A percentile compares a stretch with the other conserved stretches of the same genome.
Conservation (phyloP, 37 sponge, comb jelly and placozoan genomes). For the Agelas oroides region DNA sequence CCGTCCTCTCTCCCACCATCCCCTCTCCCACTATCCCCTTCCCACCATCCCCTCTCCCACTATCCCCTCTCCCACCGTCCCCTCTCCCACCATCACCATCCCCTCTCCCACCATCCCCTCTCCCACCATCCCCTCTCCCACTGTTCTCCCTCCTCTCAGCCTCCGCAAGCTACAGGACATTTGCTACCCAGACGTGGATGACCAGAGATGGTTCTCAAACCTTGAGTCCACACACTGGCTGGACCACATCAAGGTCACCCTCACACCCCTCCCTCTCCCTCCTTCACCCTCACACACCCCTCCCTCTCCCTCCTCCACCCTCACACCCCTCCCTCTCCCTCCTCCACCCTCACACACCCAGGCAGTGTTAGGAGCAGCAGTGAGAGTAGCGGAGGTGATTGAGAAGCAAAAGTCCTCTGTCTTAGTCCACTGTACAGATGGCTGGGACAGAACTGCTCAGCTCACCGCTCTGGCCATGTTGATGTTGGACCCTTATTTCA, state of each 20-base stretch:
- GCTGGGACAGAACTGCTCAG: conserved; percentile 98
- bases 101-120: background rate
- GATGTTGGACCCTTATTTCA: conserved; percentile 92
- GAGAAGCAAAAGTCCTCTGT: conserved; percentile 88
- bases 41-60: no score
- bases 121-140: no score
- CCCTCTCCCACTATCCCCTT: no score
- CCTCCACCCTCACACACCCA: conserved; percentile 17
- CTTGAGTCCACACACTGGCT: conserved; percentile 93
- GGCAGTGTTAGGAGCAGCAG: conserved; percentile 76
- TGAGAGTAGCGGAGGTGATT: conserved; percentile 75
- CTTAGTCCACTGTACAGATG: conserved; percentile 96
- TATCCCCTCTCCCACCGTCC: no score
- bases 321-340: background rate
- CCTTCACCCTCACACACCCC: background rate
- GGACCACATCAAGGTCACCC: conserved; percentile 84
- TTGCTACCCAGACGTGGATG: conserved; percentile 89
- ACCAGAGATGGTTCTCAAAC: conserved; percentile 88
- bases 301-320: no score
- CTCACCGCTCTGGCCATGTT: conserved; percentile 93
- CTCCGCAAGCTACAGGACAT: conserved; percentile 81
- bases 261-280: background rate
- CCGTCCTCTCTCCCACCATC: no score
- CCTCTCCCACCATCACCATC: no score
- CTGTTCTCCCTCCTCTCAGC: conserved; percentile 16